Percentiles rank a stretch among this genome's conserved stretches.
These are phyloP conservation scores for Sycophila texana DNA, from an alignment of 2,888 invertebrate species.

Conservation along the genomic window DNA sequence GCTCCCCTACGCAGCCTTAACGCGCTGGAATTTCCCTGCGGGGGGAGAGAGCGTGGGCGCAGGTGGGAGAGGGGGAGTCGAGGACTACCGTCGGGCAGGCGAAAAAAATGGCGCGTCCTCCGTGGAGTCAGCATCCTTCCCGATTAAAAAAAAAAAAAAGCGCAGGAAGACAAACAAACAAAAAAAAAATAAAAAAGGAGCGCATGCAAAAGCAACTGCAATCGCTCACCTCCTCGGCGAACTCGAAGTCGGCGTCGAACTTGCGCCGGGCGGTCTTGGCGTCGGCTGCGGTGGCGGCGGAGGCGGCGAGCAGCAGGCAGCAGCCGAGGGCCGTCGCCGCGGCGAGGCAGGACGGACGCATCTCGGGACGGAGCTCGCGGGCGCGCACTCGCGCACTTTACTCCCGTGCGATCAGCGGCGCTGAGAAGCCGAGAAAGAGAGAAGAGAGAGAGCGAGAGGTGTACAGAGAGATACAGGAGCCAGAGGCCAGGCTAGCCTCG, in stretches of 20 bases:
- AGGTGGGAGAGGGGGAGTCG: not conserved
- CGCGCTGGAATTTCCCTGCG: conserved; percentile 3
- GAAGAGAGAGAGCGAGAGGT: too few relatives aligned
- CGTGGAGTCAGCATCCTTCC: conserved; percentile 10
- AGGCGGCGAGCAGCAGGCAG: conserved; percentile 59
- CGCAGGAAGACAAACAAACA: too few relatives aligned
- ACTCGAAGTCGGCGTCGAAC: conserved; percentile 87
- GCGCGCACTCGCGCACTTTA: conserved; percentile 1
- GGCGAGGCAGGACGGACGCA: conserved; percentile 76
- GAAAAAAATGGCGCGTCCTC: conserved; percentile 48
- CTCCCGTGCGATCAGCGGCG: too few relatives aligned
- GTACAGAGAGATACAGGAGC: too few relatives aligned
- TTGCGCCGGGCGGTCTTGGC: conserved; percentile 81
- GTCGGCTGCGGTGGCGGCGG: conserved; percentile 60
- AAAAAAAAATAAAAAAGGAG: too few relatives aligned
- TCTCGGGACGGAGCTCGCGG: conserved; percentile 60
- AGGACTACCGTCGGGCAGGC: not conserved
- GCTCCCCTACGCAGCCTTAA: too few relatives aligned
- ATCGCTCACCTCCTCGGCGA: conserved; percentile 84
- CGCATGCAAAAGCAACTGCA: not conserved
- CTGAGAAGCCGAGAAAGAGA: too few relatives aligned
- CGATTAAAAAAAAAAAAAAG: too few relatives aligned
- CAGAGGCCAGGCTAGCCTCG: conserved; percentile 2
- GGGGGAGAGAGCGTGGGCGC: not conserved
- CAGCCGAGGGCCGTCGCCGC: conserved; percentile 67